These are phyloP conservation scores for Exocentrus adspersus DNA, from an alignment of 2,888 invertebrate genomes.

Conservation along the genomic window DNA sequence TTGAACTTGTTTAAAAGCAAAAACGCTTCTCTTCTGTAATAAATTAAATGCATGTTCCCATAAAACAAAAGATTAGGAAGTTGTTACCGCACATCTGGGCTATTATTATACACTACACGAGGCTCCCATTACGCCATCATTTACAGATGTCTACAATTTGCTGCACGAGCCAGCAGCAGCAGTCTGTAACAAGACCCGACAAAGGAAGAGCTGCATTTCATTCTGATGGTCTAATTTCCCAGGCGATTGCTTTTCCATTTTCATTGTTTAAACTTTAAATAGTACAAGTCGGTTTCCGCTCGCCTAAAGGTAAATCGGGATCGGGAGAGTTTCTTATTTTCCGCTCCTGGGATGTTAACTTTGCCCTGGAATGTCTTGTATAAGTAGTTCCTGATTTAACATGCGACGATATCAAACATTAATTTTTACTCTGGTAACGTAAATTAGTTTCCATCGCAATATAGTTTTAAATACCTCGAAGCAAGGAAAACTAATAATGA, in stretches of 20 bases:
- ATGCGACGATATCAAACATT: too few relatives aligned
- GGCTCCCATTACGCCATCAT: conserved; percentile 1
- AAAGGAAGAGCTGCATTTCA: conserved; percentile 4
- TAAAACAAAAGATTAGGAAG: background rate
- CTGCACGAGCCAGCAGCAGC: background rate
- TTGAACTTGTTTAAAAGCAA: too few relatives aligned
- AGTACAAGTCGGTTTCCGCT: background rate
- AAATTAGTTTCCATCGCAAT: too few relatives aligned
- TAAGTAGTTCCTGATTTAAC: too few relatives aligned
- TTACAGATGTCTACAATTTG: conserved; percentile 7
- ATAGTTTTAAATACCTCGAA: too few relatives aligned
- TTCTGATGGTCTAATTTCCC: conserved; percentile 4
- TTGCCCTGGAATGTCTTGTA: too few relatives aligned
- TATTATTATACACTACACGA: background rate
- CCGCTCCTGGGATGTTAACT: too few relatives aligned
- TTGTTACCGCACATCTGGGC: background rate
- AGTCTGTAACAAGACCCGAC: conserved; percentile 3
- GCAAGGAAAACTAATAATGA: too few relatives aligned
- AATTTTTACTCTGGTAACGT: too few relatives aligned
- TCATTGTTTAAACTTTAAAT: background rate
- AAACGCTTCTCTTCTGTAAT: background rate
- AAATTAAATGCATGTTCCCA: background rate
- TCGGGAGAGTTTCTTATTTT: background rate
- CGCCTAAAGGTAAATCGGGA: background rate
- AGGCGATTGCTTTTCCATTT: conserved; percentile 2